Base-by-base conservation (phyloP, 2,113 vertebrate genomes). In the Nibea coibor region DNA sequence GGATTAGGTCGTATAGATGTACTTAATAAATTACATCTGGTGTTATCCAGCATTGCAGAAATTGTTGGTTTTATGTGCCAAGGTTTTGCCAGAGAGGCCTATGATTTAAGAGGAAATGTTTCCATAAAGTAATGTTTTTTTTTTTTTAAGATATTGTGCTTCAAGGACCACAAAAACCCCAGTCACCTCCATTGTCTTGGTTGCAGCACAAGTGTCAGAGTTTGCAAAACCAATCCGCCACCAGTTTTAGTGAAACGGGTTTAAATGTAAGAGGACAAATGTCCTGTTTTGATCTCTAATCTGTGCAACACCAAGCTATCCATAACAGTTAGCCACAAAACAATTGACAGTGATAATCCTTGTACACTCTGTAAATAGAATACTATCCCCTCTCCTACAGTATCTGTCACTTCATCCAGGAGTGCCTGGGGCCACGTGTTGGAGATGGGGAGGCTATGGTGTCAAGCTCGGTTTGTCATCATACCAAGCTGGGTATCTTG, bases 391-490 rank as follows among this genome's bases (percentile, higher is more conserved):
- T 61, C 53, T 66, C 56, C 66, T 15, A 35, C 48, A 72, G 47
- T 19, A 78, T 51, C 51, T 58, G 57, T 75, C 77, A 48, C 77
- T 81, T 73, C 42, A 78, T 70, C 51, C 57, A n/a, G 45, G 31
- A 74, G 28, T 0, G 22, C 67, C 50, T 11, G 50, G 17, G 59
- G 15, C 2, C 48, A 53, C 50, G 57, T 48, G 59, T 45, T 61
- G 31, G 26, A 78, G 65, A 75, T 24, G 10, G 11, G 53, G 15
- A 53, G 42, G 51, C 80, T 62, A 43, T 47, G 26, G 43, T 86
- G 74, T 79, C 79, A 35, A 43, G 43, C 24, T 45, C 10, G 10
- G 51, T 82, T 86, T 86, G 61, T 75, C 56, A 80, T 75, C 17
- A 39, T 31, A 72, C 43, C 42, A 76, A 79, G 42, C 57, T 72